Evolutionary conservation across 1,140 invertebrate genomes (phyloP).

Genomic region (Venturia canescens): DNA sequence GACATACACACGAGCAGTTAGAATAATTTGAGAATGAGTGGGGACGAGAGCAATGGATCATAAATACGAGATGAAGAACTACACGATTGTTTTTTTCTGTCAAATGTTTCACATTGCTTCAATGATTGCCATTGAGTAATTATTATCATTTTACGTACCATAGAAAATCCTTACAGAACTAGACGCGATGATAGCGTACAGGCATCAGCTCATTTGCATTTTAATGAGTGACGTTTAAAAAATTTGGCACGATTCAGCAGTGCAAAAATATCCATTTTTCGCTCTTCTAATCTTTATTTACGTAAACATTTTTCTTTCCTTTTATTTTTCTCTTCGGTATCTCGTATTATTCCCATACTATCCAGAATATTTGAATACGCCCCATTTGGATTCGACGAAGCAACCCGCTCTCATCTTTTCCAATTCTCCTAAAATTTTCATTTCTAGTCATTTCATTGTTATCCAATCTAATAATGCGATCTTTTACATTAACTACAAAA

Average conservation of each 20-base stretch:
- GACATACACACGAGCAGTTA: background rate
- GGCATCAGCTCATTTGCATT: no score
- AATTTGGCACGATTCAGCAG: conserved; percentile 46
- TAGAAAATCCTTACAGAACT: conserved; percentile 10
- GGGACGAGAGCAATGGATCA: background rate
- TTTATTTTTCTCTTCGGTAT: conserved; percentile 35
- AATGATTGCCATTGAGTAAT: background rate
- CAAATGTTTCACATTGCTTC: background rate
- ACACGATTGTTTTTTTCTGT: background rate
- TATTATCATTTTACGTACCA: background rate
- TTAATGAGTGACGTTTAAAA: conserved; percentile 33
- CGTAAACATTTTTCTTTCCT: conserved; percentile 26
- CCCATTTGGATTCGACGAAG: background rate
- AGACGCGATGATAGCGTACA: background rate
- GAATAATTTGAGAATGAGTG: background rate
- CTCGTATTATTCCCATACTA: conserved; percentile 28
- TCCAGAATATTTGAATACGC: background rate
- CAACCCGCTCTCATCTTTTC: conserved; percentile 23
- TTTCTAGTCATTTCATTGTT: conserved; percentile 29
- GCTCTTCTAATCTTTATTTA: conserved; percentile 25
- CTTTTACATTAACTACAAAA: no score
- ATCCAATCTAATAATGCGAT: no score
- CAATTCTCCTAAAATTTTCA: conserved; percentile 50
- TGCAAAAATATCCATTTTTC: conserved; percentile 47
- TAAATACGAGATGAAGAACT: background rate